Base-by-base conservation (phyloP, 1,140 invertebrate species). In the Ceratina australensis region DNA sequence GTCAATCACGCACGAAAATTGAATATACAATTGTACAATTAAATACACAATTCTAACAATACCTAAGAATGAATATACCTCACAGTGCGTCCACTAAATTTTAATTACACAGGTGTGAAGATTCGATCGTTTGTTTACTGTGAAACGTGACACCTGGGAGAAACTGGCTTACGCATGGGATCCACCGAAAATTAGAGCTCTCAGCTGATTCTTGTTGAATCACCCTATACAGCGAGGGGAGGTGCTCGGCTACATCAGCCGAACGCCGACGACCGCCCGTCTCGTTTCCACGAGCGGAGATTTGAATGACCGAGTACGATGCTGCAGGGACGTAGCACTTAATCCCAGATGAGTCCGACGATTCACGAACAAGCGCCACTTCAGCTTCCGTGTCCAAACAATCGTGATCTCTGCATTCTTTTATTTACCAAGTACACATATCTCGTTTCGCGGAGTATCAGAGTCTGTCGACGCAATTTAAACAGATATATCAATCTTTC, bases 221-320 rank as follows among this genome's bases (percentile, higher is more conserved):
- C 77, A 86, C 79, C 79, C 79, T 84, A 56, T 85, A 84, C 33
- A 24, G 49, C 28, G 33, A 64, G 16, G 72, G 47, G n/a, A 82
- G 72, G 83, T 78, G 81, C 76, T 56, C 47, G 63, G 72, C 57
- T 69, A 75, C 80, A 59, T 54, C 65, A 20, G 59, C 20, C 81
- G 57, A 54, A 72, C 73, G 80, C 59, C 33, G 33, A 42, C 33
- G 33, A 42, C 33, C 33, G 7, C 33, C 77, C 77, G 79, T 86
- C 84, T 85, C 76, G 79, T 86, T 82, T 77, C 80, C 80, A 78
- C 79, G 63, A 79, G 78, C 72, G 79, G 84, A 86, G 87, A 88
- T 84, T 88, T 85, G 81, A 87, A 87, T 84, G 85, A 87, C 84
- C 82, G 80, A 78, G 78, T 82, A 88, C 76, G 73, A 84, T 65